Base-by-base conservation (phyloP, 2,113 vertebrate genomes). In the Agelaius tricolor region DNA sequence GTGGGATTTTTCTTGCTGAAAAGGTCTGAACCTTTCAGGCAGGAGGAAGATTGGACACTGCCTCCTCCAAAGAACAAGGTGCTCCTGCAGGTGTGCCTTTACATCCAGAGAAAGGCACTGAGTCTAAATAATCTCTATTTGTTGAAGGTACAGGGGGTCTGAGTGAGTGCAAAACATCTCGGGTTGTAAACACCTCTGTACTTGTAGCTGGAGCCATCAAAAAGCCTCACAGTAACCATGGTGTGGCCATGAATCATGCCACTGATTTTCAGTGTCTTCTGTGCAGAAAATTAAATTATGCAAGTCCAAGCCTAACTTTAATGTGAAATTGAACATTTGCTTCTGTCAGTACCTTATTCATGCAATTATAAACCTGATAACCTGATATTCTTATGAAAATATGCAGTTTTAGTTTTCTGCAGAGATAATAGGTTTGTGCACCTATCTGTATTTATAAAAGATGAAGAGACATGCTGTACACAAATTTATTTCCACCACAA, bases 221-320 rank as follows among this genome's bases (percentile, higher is more conserved):
- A 97, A 98, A 97, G 97, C 93, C 88, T 97, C 97, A 89, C 75
- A 93, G 97, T 96, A 96, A 94, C 92, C 97, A 96, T 88, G 90
- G 97, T 96, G 96, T 95, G 97, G 97, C 97, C 98, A 98, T 98
- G 98, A 99, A 99, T 98, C 98, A 98, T 97, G 97, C 97, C 98
- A 98, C 98, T 98, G 98, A 99, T 99, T 98, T 97, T 98, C 98
- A 98, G 98, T 98, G 98, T 97, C 97, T 97, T 98, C 98, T 97
- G 94, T 98, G 98, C 96, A 98, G 97, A 98, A 99, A 99, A 99
- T 99, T 98, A 98, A 99, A 99, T 99, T 99, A 99, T 98, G 98
- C 97, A 98, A 98, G 97, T 96, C 94, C 81, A 93, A 93, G 96
- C 84, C 95, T 96, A 96, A 90, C 95, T 97, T 98, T 93, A 97